A percentile compares a stretch with the other conserved stretches of the same genome.
phyloP scores from a whole-genome alignment of 2,888 invertebrate species.

The Mythimna lalbum region DNA sequence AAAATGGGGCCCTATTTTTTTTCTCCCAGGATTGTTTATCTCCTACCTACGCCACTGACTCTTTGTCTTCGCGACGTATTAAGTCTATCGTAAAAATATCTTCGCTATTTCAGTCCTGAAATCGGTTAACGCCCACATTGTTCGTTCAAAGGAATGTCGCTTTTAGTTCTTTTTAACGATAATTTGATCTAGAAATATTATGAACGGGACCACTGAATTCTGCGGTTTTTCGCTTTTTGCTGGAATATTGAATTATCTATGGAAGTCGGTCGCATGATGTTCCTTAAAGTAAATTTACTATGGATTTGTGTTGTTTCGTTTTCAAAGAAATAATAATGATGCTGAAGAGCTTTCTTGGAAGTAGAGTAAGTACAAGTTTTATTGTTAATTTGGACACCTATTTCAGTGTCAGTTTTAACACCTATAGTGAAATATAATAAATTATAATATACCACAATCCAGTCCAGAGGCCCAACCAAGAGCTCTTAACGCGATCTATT shows the following conservation, averaged over 20 bases:
- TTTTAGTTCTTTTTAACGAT: constrained; percentile 15
- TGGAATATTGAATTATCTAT: background rate
- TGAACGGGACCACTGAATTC: constrained; percentile 10
- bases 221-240: constrained; percentile 7
- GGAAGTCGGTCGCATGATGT: constrained; percentile 11
- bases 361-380: no score
- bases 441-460: no score
- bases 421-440: no score
- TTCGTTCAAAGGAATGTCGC: constrained; percentile 7
- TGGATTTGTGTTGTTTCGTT: background rate
- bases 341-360: background rate
- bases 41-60: background rate
- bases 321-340: no score
- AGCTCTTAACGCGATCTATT: no score
- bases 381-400: no score
- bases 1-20: no score
- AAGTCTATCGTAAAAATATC: constrained; percentile 16
- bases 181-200: constrained; percentile 30
- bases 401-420: no score
- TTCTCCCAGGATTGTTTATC: no score
- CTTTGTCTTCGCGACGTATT: constrained; percentile 12
- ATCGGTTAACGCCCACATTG: constrained; percentile 39
- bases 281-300: background rate
- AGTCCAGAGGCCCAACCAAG: no score
- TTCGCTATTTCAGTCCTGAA: constrained; percentile 32